Base-by-base conservation (phyloP, 2,113 vertebrate species). In the Vombatus ursinus region DNA sequence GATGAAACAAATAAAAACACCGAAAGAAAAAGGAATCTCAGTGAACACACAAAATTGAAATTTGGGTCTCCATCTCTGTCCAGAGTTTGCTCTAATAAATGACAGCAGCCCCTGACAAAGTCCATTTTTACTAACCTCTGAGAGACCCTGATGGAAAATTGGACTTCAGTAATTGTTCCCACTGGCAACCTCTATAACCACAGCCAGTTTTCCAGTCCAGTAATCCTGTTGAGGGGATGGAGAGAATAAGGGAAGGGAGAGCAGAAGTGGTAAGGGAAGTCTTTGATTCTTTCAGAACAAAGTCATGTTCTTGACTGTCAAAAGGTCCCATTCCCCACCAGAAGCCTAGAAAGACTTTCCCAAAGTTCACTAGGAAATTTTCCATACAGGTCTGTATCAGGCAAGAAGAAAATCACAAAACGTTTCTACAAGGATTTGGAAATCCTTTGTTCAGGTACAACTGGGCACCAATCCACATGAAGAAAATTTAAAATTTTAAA, bases 401-500 rank as follows among this genome's bases (percentile, higher is more conserved):
- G 52, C 61, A 84, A 23, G 91, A 49, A 52, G 2, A 57, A 7
- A 37, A 48, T 49, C 89, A 26, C 3, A 3, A 6, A 37, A 44
- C 68, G 16, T 16, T 89, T 52, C 89, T 9, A 7, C 6, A 1
- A 9, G 7, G 11, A 14, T 12, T 50, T 90, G 84, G 8, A 49
- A 61, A 26, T 52, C 25, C 50, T 3, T 0, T 12, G 23, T 48
- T 57, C 23, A 0, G 2, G n/a, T 37, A 3, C 26, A 19, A 0
- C 0, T 8, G 37, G 23, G 28, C 50, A 47, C 16, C 47, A 50
- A 57, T 37, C 24, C 3, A 0, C 9, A 2, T 31, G 1, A 2
- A 0, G 26, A 96, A 93, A 97, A 97, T 91, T n/a, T 54, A 25
- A 3, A 9, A 90, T 96, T 98, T 97, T 97, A 97, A 98, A 97